Evolutionary conservation across 2,797 vertebrate genomes (phyloP).

Genomic region (Manis pentadactyla): DNA sequence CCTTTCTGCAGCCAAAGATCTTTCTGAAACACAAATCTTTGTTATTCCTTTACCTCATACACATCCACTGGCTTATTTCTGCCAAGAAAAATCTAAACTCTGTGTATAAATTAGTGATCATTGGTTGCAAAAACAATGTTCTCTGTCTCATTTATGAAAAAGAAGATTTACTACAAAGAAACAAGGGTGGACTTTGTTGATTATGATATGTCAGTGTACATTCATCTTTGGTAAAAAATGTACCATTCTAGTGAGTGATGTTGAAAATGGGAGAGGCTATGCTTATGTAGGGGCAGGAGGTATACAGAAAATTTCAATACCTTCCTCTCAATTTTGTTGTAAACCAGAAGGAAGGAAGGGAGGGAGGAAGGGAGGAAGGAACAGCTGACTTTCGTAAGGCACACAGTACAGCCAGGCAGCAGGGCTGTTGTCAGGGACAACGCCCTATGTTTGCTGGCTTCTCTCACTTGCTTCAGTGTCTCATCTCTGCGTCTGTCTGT

Average conservation of each 20-base stretch:
- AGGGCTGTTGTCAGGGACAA: neutral
- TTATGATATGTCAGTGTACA: neutral
- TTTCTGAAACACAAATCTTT: neutral
- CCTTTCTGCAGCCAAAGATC: neutral
- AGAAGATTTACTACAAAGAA: neutral
- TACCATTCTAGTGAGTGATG: neutral
- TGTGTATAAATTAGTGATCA: neutral
- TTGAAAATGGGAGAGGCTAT: neutral
- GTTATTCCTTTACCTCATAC: neutral
- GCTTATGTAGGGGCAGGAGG: neutral
- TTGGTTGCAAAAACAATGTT: neutral
- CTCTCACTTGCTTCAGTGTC: neutral
- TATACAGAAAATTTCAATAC: neutral
- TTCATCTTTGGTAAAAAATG: neutral
- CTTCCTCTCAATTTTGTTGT: neutral
- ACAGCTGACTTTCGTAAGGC: neutral
- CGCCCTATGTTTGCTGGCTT: neutral
- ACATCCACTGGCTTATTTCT: neutral
- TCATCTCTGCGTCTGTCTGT: neutral
- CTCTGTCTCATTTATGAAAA: neutral
- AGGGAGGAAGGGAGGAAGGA: no score
- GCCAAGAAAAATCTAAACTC: neutral
- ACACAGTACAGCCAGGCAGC: neutral
- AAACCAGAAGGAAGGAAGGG: neutral
- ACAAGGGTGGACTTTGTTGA: neutral